These are phyloP conservation scores for Lepidochrysops patricia DNA, from an alignment of 2,888 invertebrate species.

Conservation along the genomic window DNA sequence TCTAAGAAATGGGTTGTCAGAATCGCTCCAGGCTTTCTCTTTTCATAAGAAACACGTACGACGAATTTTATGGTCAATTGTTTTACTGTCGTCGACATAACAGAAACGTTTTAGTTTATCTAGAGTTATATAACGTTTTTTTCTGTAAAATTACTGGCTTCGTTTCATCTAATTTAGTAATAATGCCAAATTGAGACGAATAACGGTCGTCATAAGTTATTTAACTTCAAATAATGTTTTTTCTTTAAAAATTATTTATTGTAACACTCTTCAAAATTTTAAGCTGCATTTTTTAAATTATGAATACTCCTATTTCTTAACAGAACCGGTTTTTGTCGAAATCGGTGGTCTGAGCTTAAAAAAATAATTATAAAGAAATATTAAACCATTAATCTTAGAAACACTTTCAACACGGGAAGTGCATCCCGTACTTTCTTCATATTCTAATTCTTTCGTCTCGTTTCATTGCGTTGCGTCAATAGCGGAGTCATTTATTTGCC, in stretches of 20 bases:
- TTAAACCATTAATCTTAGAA: background rate
- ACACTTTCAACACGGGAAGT: slow-evolving; percentile 5
- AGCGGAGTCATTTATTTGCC: slow-evolving; percentile 16
- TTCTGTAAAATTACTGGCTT: slow-evolving; percentile 10
- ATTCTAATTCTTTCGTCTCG: slow-evolving; percentile 15
- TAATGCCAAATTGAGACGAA: background rate
- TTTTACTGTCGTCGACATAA: slow-evolving; percentile 56
- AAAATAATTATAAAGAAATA: background rate
- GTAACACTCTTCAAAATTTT: no score
- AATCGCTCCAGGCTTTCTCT: slow-evolving; percentile 62
- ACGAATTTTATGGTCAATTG: slow-evolving; percentile 69
- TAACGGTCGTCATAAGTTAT: background rate
- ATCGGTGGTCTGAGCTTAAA: background rate
- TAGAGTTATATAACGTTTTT: slow-evolving; percentile 6
- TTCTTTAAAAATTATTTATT: no score
- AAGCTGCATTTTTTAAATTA: no score
- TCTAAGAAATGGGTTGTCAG: slow-evolving; percentile 68
- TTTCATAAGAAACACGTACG: slow-evolving; percentile 64
- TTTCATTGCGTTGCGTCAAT: slow-evolving; percentile 24
- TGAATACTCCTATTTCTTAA: no score
- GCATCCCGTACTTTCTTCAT: slow-evolving; percentile 2
- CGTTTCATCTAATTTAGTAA: background rate
- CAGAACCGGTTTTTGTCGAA: background rate
- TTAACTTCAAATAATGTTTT: no score
- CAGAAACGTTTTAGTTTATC: slow-evolving; percentile 37